Percentiles rank a stretch among this genome's conserved stretches.
Evolutionary conservation across 1,140 invertebrate species (phyloP).

Genomic region (Hylaeus volcanicus): DNA sequence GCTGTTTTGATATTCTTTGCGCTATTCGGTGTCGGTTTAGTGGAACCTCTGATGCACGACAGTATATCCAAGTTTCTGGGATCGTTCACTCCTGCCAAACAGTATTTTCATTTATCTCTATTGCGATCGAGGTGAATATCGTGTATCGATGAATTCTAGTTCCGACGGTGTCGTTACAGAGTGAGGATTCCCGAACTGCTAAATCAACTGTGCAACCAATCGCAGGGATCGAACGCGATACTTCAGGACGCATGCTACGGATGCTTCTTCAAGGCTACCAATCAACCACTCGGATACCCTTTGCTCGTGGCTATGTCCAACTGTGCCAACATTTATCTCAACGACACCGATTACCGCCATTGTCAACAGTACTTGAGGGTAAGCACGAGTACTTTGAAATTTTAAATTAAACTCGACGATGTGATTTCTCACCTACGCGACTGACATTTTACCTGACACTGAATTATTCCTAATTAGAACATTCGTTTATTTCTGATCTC

Average conservation of each 20-base stretch:
- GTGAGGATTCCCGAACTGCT: conserved; percentile 68
- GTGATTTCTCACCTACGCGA: too few relatives aligned
- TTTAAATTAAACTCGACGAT: too few relatives aligned
- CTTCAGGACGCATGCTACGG: conserved; percentile 74
- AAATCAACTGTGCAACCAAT: conserved; percentile 73
- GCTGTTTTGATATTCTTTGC: conserved; percentile 28
- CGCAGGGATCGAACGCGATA: conserved; percentile 58
- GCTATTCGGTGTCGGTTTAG: conserved; percentile 24
- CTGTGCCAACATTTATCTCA: conserved; percentile 70
- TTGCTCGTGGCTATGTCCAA: conserved; percentile 65
- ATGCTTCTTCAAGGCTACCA: conserved; percentile 70
- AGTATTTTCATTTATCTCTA: conserved; percentile 43
- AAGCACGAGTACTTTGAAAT: conserved; percentile 17
- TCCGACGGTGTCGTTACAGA: conserved; percentile 49
- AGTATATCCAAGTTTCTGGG: conserved; percentile 61
- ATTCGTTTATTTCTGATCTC: too few relatives aligned
- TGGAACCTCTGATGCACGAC: conserved; percentile 55
- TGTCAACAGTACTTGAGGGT: conserved; percentile 70
- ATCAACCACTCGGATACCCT: conserved; percentile 64
- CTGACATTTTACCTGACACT: too few relatives aligned
- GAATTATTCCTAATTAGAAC: too few relatives aligned
- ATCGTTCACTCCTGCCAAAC: conserved; percentile 36
- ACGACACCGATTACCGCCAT: conserved; percentile 68
- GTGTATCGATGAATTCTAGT: not conserved
- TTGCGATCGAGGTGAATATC: not conserved